These are phyloP conservation scores for Acrocera orbiculus DNA, from an alignment of 2,888 invertebrate genomes.

Conservation along the genomic window DNA sequence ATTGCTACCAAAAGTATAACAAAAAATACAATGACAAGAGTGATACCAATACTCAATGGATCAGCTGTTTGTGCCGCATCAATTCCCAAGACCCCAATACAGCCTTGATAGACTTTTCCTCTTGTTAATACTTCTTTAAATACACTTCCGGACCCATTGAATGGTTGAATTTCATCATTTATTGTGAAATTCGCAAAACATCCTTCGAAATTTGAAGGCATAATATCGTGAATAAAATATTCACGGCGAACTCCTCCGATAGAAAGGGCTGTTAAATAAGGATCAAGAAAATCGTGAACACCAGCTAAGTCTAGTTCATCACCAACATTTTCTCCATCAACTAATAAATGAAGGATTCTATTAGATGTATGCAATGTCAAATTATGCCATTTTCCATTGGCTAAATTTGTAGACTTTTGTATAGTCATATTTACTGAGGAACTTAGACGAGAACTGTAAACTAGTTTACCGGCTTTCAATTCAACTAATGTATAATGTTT, in stretches of 20 bases:
- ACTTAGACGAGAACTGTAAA: conserved; percentile 64
- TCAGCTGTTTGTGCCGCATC: conserved; percentile 64
- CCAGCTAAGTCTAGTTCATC: conserved; percentile 74
- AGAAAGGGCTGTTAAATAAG: conserved; percentile 64
- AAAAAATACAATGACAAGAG: conserved; percentile 86
- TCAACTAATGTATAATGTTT: conserved; percentile 74
- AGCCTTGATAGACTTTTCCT: conserved; percentile 59
- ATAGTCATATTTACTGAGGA: conserved; percentile 70
- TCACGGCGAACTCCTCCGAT: conserved; percentile 59
- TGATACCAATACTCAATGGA: conserved; percentile 82
- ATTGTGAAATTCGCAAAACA: conserved; percentile 79
- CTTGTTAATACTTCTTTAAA: conserved; percentile 49
- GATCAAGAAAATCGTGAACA: conserved; percentile 82
- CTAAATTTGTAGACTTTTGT: conserved; percentile 38
- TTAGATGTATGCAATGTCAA: conserved; percentile 55
- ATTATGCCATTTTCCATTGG: conserved; percentile 82
- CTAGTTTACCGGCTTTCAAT: conserved; percentile 54
- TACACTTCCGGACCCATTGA: conserved; percentile 72
- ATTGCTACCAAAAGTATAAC: conserved; percentile 77
- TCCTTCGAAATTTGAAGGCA: conserved; percentile 59
- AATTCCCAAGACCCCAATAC: conserved; percentile 55
- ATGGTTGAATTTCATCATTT: conserved; percentile 76
- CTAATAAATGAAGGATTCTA: conserved; percentile 49
- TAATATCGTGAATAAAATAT: conserved; percentile 34
- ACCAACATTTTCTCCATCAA: conserved; percentile 54